phyloP scores from a whole-genome alignment of 2,888 invertebrate genomes.

The Ephialtes manifestator region DNA sequence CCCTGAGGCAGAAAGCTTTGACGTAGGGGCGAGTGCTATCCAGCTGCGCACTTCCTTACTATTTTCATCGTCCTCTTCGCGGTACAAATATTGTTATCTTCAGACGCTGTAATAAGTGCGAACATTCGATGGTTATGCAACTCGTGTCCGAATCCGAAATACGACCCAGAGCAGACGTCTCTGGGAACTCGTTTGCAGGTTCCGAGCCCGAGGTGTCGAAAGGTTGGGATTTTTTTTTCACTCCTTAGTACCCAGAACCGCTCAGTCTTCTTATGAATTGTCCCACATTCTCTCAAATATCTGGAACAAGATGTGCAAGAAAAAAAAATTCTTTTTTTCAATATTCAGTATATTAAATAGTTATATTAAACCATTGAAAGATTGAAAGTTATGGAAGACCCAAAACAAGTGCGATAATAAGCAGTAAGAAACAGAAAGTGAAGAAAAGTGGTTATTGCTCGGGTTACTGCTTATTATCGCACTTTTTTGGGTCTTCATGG shows the following conservation, averaged over 20 bases:
- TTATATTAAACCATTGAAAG: too few relatives aligned
- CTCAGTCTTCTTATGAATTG: constrained; percentile 37
- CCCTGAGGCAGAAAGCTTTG: constrained; percentile 37
- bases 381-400: too few relatives aligned
- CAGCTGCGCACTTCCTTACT: background rate
- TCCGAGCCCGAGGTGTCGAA: constrained; percentile 51
- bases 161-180: constrained; percentile 33
- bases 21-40: constrained; percentile 23
- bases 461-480: too few relatives aligned
- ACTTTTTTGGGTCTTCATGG: too few relatives aligned
- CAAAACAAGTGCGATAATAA: too few relatives aligned
- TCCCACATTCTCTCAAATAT: constrained; percentile 25
- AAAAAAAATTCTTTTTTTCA: constrained; percentile 1
- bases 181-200: constrained; percentile 53
- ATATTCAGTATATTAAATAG: background rate
- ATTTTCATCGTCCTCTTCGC: constrained; percentile 17
- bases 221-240: constrained; percentile 37
- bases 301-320: constrained; percentile 7
- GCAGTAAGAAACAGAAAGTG: too few relatives aligned
- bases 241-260: constrained; percentile 38
- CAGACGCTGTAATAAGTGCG: constrained; percentile 5
- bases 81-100: constrained; percentile 23
- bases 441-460: too few relatives aligned
- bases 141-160: constrained; percentile 25
- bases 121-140: constrained; percentile 52